Base-by-base conservation (phyloP, 2,888 invertebrate genomes). In the Phengaris alcon region DNA sequence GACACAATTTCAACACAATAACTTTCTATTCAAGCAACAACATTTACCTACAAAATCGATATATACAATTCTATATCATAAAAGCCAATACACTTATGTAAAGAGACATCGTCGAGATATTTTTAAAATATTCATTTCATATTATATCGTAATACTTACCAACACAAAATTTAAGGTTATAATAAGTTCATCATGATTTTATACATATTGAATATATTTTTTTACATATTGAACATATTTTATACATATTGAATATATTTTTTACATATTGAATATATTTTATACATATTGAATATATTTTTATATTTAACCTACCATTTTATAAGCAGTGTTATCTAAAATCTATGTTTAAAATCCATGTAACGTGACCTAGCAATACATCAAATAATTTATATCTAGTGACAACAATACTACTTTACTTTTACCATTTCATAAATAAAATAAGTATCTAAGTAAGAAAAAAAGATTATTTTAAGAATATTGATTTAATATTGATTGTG, bases 311-410 rank as follows among this genome's bases (percentile, higher is more conserved):
- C 35, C 13, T 3, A 64, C 44, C 12, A 12, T 52, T 52, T 52
- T 5, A 22, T 22, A 70, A 15, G 51, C 70, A 2, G 52, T 72
- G 72, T 48, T 9, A n/a, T 48, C 55, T 59, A 54, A 70, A 52
- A 2, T 46, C 57, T 48, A 74, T 2, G n/a, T 13, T 68, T 64
- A 4, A 68, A 59, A 74, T 68, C 51, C 59, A 64, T 22, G 22
- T 35, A 74, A 74, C 68, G 73, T 59, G 73, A 48, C 48, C 55
- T 59, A 59, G 59, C 55, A 70, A 48, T 22, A 46, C n/a, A 48
- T 15, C 15, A 73, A 73, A 73, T 12, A 35, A 35, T 54, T 13
- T 35, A 64, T 9, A n/a, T 72, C 72, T 75, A 72, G 51, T 68
- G 35, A 51, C 54, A 51, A 74, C 51, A 68, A 57, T 51, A 35